Conservation (phyloP, 2,797 vertebrate species). For the Sebastes miniatus region DNA sequence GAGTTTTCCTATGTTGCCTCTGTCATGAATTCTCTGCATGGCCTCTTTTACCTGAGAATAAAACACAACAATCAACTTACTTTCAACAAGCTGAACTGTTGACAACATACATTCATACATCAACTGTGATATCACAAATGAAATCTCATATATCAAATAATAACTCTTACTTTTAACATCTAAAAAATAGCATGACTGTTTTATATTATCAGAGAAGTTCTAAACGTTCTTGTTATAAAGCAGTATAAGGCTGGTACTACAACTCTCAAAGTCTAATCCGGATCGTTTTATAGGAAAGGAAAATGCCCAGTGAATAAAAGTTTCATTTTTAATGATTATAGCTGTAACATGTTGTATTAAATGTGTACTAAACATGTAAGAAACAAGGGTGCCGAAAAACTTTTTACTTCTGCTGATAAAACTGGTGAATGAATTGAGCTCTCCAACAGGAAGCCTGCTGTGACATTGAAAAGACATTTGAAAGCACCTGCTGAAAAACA, state of each 20-base stretch:
- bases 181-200: not conserved
- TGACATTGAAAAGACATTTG: not conserved
- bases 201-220: not conserved
- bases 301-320: not conserved
- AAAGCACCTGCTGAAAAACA: not conserved
- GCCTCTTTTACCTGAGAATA: slow-evolving; percentile 94
- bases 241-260: not conserved
- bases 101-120: not conserved
- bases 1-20: slow-evolving; percentile 98
- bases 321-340: not conserved
- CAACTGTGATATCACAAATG: not conserved
- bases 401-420: not conserved
- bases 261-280: not conserved
- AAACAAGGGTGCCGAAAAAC: not conserved
- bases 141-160: not conserved
- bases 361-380: not conserved
- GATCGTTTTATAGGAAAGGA: not conserved
- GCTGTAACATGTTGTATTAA: not conserved
- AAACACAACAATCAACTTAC: slow-evolving; percentile 14
- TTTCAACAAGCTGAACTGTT: not conserved
- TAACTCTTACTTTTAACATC: not conserved
- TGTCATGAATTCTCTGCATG: slow-evolving; percentile 99
- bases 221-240: not conserved
- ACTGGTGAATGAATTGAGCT: not conserved
- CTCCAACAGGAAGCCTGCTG: not conserved